A percentile compares a stretch with the other conserved stretches of the same genome.
These are phyloP conservation scores for Cataglyphis livida DNA, from an alignment of 2,888 invertebrate genomes.

Conservation along the genomic window DNA sequence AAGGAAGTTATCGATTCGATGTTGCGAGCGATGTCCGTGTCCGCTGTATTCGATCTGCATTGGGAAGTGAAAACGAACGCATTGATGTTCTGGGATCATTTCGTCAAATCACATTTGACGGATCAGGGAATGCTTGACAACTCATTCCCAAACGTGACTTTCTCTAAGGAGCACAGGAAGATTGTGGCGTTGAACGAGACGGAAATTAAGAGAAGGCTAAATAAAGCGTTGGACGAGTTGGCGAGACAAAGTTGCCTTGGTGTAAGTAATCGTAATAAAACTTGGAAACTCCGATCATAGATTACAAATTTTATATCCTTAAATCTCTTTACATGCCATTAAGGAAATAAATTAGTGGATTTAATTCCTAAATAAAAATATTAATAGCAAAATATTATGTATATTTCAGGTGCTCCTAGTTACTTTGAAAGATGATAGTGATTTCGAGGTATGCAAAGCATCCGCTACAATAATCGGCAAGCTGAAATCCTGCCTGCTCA, in stretches of 20 bases:
- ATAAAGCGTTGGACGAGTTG: constrained; percentile 90
- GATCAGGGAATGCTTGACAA: constrained; percentile 95
- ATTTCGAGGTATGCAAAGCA: constrained; percentile 90
- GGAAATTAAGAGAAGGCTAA: constrained; percentile 89
- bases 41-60: constrained; percentile 91
- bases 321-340: background rate
- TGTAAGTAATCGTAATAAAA: constrained; percentile 78
- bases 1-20: constrained; percentile 86
- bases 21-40: constrained; percentile 89
- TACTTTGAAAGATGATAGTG: constrained; percentile 90
- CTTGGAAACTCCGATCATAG: background rate
- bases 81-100: constrained; percentile 90
- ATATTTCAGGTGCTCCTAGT: constrained; percentile 87
- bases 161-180: constrained; percentile 92
- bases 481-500: constrained; percentile 87
- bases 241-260: constrained; percentile 90
- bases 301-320: background rate
- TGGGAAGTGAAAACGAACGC: constrained; percentile 94
- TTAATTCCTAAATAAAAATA: constrained; percentile 22
- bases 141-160: constrained; percentile 92
- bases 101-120: constrained; percentile 88
- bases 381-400: background rate
- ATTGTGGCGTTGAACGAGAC: constrained; percentile 90
- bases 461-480: constrained; percentile 87
- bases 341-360: background rate